Base-by-base conservation (phyloP, 2,888 invertebrate genomes). In the Muschampia plurimacula region DNA sequence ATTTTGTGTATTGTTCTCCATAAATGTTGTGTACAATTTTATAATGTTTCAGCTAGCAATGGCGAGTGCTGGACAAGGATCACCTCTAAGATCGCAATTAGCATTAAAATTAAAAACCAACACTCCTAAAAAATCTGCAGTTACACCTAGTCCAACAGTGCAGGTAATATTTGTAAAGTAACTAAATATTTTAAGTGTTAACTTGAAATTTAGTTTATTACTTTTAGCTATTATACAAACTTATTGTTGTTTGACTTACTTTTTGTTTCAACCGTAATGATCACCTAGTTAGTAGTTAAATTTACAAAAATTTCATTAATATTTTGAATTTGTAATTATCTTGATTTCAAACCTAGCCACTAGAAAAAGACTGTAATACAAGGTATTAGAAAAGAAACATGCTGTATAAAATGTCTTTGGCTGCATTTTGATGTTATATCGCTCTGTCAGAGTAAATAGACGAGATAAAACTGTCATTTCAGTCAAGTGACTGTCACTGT, bases 51-150 rank as follows among this genome's bases (percentile, higher is more conserved):
- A 94, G 94, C 82, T 93, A 73, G 84, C 90, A 70, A 89, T 95
- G 87, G 90, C 95, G 15, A 94, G 95, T 82, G 96, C 95, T 74
- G 96, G 97, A 49, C 96, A 97, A 85, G 97, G 97, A 41, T 97
- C 97, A 13, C 97, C 97, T 4, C 91, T 97, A 70, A 95, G 97
- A 80, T 96, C 96, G 70, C 96, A 96, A 86, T 90, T 97, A 80
- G 96, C 96, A 69, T 90, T 97, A 79, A 96, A 96, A 89, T 89
- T 96, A 75, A 96, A 96, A 89, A 94, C 95, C 77, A 95, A 95
- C 78, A 93, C 95, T 79, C 95, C 95, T 36, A 95, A 95, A 81
- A 95, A 94, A 81, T 83, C 83, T 72, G 86, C 83, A 64, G 88
- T 89, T 49, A 88, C 90, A 15, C 92, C 93, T 39, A 94, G 93